Base-by-base conservation (phyloP, 2,113 vertebrate species). In the Melanerpes aurifrons region DNA sequence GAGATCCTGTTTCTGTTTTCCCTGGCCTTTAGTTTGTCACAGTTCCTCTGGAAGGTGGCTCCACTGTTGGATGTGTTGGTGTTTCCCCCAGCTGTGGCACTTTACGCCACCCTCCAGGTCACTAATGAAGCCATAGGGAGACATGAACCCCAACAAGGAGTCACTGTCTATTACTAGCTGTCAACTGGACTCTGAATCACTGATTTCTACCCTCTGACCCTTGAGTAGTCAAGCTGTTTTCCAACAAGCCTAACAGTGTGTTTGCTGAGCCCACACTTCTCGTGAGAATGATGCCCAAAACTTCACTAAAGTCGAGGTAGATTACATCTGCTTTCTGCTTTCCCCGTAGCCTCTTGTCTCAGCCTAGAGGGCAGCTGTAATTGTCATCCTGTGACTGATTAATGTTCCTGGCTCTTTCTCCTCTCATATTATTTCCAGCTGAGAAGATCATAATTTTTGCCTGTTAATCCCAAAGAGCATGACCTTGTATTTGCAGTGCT, bases 371-470 rank as follows among this genome's bases (percentile, higher is more conserved):
- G 85, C 90, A 95, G 90, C 64, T 4, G 3, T 86, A 94, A 90
- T 96, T 95, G 76, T 88, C 83, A 90, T 92, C 80, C 88, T 75
- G 53, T 93, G 90, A 83, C 80, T 93, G 92, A 94, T 91, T 94
- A 96, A 94, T 89, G 93, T 94, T 95, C 90, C 66, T 86, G 76
- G 61, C 82, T 95, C 82, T 71, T 90, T 91, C 47, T 86, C 82
- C 66, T 93, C 69, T 95, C 64, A 61, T 18, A 69, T 92, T 92
- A 70, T 91, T 95, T 94, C 87, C 93, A 91, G 1, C 68, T 45
- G 81, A 90, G 86, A 69, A 92, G 62, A 73, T 96, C 70, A 48
- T 90, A 83, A 59, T 82, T 90, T 96, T 92, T 92, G 83, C 73
- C 74, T 93, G 32, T 92, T 88, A 93, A 93, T 96, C 90, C 79